Evolutionary conservation across 2,888 invertebrate species (phyloP), one percentile per base, ranked within the genome.

Genomic region (Lysandra coridon): DNA sequence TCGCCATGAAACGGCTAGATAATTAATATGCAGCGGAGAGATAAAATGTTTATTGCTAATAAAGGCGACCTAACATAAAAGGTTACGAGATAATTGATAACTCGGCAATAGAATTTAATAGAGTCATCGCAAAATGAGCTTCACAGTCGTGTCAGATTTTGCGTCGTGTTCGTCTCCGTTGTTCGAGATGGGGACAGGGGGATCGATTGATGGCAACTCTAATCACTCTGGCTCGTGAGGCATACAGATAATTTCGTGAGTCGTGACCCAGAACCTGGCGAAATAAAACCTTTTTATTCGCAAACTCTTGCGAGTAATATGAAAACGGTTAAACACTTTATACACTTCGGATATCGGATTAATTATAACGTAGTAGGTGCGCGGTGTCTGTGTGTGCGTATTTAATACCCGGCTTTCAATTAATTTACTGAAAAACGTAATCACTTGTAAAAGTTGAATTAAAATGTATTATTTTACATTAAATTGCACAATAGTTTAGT

Each of bases 151-250:
- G 5, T 69, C 33, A 33, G 14, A 33, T 76, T 33, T 57, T 33
- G 53, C 10, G 17, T 2, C 17, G n/a, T 57, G 37, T 76, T 57
- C 14, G 33, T 76, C 33, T 3, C 17, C 53, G 44, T 44, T 76
- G 7, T 33, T 23, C 7, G 76, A 76, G 6, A 75, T 49, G 30
- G 75, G 76, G 5, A 76, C 57, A 57, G 57, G 33, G 30, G 33
- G 33, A 33, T 76, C 76, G 33, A 76, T 76, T 57, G 30, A 53
- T 76, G 33, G 53, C 33, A 76, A 75, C 76, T 57, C 76, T 57
- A 76, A 76, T 76, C 76, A 76, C 76, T 23, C 14, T 53, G 17
- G 53, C 76, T 33, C 57, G 17, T 57, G 57, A 44, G 57, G 53
- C 57, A 76, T 17, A 57, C 33, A 57, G 57, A 53, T 75, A 75